Evolutionary conservation across 35 echinoderm and acorn worm genomes (phyloP), one percentile per base, ranked within the genome.

Genomic region (Ptychodera flava): DNA sequence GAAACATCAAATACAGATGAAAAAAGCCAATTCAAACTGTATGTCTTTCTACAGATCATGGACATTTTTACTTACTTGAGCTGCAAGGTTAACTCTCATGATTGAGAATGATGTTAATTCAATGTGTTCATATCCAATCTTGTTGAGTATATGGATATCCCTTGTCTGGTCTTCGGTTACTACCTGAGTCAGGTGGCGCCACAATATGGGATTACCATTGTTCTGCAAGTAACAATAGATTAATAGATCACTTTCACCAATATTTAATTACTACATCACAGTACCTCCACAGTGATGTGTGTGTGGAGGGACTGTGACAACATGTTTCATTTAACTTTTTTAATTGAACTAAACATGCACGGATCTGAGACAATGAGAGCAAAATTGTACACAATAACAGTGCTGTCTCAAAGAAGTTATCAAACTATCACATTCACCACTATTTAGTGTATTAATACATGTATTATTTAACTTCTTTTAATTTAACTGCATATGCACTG

Each of bases 41-140:
- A n/a, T n/a, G n/a, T n/a, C n/a, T n/a, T n/a, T n/a, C n/a, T n/a
- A n/a, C n/a, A n/a, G n/a, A n/a, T n/a, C n/a, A n/a, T n/a, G n/a
- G 28, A 79, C 6, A 35, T n/a, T 15, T 15, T 1, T 28, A 83
- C 16, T 75, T 85, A 81, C 37, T 64, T 86, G 80, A 16, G 28
- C 27, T 78, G 75, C 75, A 79, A 80, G 16, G 16, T 77, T 53
- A 15, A 86, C 80, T 82, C 86, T 91, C 86, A 92, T 92, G 31
- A 86, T 32, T 15, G 79, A 78, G 0, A 86, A 88, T 36, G 91
- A 82, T 6, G 87, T 89, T 35, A 92, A 31, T 35, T 85, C 16
- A 1, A 92, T 10, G 78, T 92, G 91, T 6, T 88, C 86, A 6
- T 79, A 35, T 0, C 82, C 75, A 1, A 93, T 38, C 1, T 80